Conservation (phyloP, 2,888 invertebrate species). For the Syrphus vitripennis region DNA sequence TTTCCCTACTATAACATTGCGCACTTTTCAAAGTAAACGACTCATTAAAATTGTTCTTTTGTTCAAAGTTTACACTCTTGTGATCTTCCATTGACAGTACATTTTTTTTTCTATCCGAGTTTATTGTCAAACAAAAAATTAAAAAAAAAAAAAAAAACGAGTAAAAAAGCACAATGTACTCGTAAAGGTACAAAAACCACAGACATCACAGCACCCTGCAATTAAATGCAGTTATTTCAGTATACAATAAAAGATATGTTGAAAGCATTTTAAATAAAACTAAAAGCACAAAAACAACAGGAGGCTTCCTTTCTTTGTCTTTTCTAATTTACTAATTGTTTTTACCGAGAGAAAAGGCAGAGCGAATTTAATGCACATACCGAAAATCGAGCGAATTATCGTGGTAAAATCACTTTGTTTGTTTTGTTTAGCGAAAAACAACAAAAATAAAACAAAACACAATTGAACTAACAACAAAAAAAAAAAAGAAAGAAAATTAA, state of each 20-base stretch:
- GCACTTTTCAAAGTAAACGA: not conserved
- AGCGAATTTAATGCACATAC: not conserved
- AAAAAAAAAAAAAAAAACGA: no score
- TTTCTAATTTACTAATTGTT: constrained; percentile 53
- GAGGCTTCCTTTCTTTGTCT: constrained; percentile 34
- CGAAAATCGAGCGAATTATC: constrained; percentile 24
- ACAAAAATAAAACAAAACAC: not conserved
- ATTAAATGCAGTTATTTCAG: constrained; percentile 35
- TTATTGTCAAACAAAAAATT: not conserved
- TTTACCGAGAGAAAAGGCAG: not conserved
- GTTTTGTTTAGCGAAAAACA: not conserved
- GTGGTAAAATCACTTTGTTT: constrained; percentile 37
- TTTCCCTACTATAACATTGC: not conserved
- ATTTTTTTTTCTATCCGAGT: not conserved
- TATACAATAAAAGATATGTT: not conserved
- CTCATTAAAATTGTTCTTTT: not conserved
- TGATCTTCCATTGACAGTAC: not conserved
- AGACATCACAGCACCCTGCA: not conserved
- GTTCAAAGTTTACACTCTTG: not conserved
- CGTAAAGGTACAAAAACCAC: not conserved
- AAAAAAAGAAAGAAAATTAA: not conserved
- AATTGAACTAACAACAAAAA: not conserved
- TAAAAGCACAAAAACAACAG: constrained; percentile 28
- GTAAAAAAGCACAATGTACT: not conserved
- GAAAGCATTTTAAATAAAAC: not conserved